phyloP scores from a whole-genome alignment of 2,797 vertebrate species.

The Hemibagrus guttatus region DNA sequence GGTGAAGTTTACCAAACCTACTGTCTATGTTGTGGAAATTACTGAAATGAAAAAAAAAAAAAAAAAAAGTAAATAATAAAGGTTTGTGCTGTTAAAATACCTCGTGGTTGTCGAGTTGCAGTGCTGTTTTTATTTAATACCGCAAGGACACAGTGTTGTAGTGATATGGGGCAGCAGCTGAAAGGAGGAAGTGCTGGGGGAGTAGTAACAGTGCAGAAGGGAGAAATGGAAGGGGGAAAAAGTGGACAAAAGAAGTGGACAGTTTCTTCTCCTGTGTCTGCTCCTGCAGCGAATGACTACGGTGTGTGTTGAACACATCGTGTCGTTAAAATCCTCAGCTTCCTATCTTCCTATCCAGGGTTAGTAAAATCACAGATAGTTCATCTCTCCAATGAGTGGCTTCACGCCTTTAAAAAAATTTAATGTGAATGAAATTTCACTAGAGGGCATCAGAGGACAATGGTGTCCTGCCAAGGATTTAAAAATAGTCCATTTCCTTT shows the following conservation, averaged over 20 bases:
- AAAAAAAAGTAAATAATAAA: conserved; percentile 57
- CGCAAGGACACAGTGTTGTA: background rate
- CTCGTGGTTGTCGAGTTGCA: background rate
- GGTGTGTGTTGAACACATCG: background rate
- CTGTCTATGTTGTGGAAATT: conserved; percentile 67
- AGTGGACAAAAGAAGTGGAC: background rate
- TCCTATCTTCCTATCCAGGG: background rate
- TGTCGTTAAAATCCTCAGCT: background rate
- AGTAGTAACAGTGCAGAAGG: background rate
- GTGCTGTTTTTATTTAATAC: background rate
- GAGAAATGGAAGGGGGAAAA: background rate
- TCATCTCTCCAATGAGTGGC: background rate
- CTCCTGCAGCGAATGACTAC: no score
- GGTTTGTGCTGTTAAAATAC: conserved; percentile 62
- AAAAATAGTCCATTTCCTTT: conserved; percentile 73
- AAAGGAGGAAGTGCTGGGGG: background rate
- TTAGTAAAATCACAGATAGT: background rate
- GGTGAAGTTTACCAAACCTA: conserved; percentile 66
- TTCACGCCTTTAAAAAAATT: background rate
- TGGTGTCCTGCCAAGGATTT: conserved; percentile 47
- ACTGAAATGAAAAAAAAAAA: conserved; percentile 53
- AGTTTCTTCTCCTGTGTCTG: background rate
- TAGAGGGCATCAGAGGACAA: conserved; percentile 41
- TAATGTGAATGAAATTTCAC: background rate
- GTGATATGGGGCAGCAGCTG: background rate